Percentiles rank a stretch among this genome's conserved stretches.
Evolutionary conservation across 2,797 vertebrate genomes (phyloP).

Genomic region (Tokudaia muenninki): DNA sequence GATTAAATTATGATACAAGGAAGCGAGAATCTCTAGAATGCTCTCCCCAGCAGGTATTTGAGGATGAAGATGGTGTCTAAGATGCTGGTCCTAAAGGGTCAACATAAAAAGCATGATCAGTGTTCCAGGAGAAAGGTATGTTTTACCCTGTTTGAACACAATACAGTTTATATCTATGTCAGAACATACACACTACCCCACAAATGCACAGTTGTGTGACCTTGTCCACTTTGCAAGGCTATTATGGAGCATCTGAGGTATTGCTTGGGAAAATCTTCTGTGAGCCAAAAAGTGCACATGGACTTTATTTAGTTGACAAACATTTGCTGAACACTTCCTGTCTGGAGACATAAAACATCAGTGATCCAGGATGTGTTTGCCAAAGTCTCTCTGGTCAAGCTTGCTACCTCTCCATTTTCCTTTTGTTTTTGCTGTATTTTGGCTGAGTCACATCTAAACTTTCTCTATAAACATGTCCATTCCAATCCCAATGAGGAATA

Average conservation of each 20-base stretch:
- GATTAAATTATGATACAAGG: not conserved
- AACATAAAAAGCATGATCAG: not conserved
- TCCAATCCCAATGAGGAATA: not conserved
- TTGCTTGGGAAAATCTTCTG: not conserved
- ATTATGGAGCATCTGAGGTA: not conserved
- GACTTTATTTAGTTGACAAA: constrained; percentile 10
- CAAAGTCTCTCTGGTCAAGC: not conserved
- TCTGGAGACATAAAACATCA: not conserved
- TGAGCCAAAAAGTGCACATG: not conserved
- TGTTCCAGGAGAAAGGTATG: not conserved
- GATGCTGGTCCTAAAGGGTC: not conserved
- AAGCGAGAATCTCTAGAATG: not conserved
- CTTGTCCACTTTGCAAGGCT: not conserved
- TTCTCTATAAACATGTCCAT: not conserved
- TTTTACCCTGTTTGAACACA: too few species aligned
- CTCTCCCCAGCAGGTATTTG: not conserved
- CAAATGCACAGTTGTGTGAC: not conserved
- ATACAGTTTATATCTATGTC: too few species aligned
- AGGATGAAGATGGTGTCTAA: not conserved
- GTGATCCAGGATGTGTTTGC: not conserved
- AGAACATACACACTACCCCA: not conserved
- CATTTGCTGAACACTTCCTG: constrained; percentile 24
- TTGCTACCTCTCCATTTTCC: not conserved
- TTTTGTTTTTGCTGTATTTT: not conserved
- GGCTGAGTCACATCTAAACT: not conserved